Conservation (phyloP, 2,797 vertebrate genomes). For the Pogonophryne albipinna region DNA sequence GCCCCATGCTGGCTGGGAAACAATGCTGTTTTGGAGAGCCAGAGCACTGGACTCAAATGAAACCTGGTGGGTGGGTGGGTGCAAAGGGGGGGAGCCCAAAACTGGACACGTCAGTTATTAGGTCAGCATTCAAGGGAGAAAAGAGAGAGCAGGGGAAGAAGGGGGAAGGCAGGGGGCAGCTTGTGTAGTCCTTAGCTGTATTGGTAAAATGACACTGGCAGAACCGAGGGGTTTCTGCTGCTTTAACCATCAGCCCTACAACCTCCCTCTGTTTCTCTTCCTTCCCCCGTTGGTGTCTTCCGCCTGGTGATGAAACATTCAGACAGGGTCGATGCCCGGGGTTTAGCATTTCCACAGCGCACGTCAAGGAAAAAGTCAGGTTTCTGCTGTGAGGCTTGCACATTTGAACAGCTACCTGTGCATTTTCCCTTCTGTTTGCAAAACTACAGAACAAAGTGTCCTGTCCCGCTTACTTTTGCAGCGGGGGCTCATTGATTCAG, state of each 20-base stretch:
- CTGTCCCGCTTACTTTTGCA: constrained; percentile 45
- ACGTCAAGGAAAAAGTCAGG: constrained; percentile 43
- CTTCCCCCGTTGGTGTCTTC: constrained; percentile 56
- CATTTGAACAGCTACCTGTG: constrained; percentile 37
- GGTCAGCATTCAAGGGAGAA: constrained; percentile 63
- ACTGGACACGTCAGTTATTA: constrained; percentile 85
- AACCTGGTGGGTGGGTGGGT: constrained; percentile 69
- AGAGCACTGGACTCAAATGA: constrained; percentile 78
- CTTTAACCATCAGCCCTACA: constrained; percentile 72
- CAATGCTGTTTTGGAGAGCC: constrained; percentile 84
- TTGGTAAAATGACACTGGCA: constrained; percentile 75
- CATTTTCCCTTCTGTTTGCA: constrained; percentile 40
- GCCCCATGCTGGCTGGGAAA: constrained; percentile 86
- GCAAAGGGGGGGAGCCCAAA: constrained; percentile 55
- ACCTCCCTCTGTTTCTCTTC: constrained; percentile 49
- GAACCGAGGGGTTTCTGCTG: constrained; percentile 72
- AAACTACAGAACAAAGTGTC: constrained; percentile 39
- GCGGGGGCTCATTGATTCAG: constrained; percentile 71
- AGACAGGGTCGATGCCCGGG: constrained; percentile 44
- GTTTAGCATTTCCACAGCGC: constrained; percentile 67
- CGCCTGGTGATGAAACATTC: constrained; percentile 70
- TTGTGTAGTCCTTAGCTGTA: constrained; percentile 52
- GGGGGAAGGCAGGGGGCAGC: constrained; percentile 38
- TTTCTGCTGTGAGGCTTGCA: constrained; percentile 37
- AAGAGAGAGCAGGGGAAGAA: constrained; percentile 38